Evolutionary conservation across 2,113 vertebrate genomes (phyloP).

Genomic region (Pangasianodon gigas): DNA sequence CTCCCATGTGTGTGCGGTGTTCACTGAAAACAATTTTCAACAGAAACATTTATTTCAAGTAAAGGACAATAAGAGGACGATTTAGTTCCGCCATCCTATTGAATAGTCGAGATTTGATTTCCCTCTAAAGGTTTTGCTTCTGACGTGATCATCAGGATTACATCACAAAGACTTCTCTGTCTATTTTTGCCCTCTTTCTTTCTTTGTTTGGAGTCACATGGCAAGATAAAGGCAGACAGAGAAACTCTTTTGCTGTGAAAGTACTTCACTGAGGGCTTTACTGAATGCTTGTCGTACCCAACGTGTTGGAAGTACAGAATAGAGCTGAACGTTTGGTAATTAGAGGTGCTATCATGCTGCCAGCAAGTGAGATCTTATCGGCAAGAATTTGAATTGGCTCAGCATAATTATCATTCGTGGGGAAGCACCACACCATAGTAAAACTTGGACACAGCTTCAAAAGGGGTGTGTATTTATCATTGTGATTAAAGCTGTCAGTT

Average conservation of each 20-base stretch:
- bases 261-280: background rate
- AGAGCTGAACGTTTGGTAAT: conserved; percentile 1
- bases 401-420: conserved; percentile 27
- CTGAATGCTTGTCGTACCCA: background rate
- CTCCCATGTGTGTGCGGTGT: background rate
- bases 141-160: conserved; percentile 60
- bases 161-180: conserved; percentile 61
- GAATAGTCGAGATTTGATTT: conserved; percentile 29
- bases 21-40: background rate
- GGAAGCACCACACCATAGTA: background rate
- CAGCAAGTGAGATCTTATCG: conserved; percentile 17
- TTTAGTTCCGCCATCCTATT: background rate
- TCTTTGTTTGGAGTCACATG: conserved; percentile 18
- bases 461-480: conserved; percentile 29
- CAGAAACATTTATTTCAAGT: background rate
- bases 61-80: background rate
- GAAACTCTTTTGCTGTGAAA: background rate
- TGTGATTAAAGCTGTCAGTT: conserved; percentile 31
- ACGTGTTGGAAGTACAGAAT: conserved; percentile 1
- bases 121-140: conserved; percentile 31
- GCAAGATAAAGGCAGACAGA: conserved; percentile 8
- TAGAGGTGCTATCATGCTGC: background rate
- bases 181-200: conserved; percentile 46
- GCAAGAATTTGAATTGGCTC: conserved; percentile 8
- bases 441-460: conserved; percentile 21